phyloP scores from a whole-genome alignment of 2,797 vertebrate species.

The Enteromius anoplus region DNA sequence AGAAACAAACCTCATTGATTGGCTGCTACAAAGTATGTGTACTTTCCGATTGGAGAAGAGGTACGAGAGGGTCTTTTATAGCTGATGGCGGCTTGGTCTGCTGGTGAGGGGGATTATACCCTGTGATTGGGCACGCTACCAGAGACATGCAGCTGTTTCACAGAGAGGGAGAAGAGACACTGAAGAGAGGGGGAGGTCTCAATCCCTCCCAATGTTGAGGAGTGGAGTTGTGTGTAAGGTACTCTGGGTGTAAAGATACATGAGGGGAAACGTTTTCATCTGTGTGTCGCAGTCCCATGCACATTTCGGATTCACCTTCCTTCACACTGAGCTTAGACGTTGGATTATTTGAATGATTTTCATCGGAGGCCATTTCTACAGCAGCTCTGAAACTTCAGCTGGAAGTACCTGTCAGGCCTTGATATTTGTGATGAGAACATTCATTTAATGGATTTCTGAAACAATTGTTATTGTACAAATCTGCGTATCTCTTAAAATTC shows the following conservation, averaged over 20 bases:
- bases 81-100: slow-evolving; percentile 44
- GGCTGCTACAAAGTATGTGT: slow-evolving; percentile 35
- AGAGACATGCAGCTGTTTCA: slow-evolving; percentile 67
- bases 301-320: neutral
- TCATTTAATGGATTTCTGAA: slow-evolving; percentile 1
- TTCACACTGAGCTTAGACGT: neutral
- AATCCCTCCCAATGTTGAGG: slow-evolving; percentile 38
- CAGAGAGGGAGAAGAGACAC: slow-evolving; percentile 44
- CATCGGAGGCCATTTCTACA: neutral
- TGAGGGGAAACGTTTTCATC: slow-evolving; percentile 3
- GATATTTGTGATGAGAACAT: slow-evolving; percentile 20
- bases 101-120: slow-evolving; percentile 73
- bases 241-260: slow-evolving; percentile 28
- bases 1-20: slow-evolving; percentile 55
- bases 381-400: slow-evolving; percentile 12
- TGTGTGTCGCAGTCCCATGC: neutral
- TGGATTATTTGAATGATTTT: neutral
- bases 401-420: slow-evolving; percentile 28
- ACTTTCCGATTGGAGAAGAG: slow-evolving; percentile 36
- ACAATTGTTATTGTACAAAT: neutral
- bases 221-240: slow-evolving; percentile 43
- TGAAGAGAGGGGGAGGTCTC: slow-evolving; percentile 47
- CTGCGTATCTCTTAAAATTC: neutral
- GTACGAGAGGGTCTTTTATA: slow-evolving; percentile 11
- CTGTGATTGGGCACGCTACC: slow-evolving; percentile 73